Evolutionary conservation across 30 jellyfish, hydroid and myxozoan species (phyloP).

Genomic region (Pseudorhiza aurosa): DNA sequence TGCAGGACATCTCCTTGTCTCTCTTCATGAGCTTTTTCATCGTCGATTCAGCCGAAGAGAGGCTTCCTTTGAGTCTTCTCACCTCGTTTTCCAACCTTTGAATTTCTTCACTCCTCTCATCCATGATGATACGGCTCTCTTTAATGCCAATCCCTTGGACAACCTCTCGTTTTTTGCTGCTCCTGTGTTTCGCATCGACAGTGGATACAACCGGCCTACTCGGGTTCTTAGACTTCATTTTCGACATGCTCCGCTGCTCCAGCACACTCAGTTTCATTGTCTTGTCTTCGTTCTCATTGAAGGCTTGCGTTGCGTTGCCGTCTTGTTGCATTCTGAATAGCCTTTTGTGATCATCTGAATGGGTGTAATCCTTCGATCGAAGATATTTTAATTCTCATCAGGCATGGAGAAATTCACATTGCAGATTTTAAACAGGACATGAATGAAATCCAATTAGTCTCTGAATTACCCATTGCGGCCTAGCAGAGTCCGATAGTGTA

Average conservation of each 20-base stretch:
- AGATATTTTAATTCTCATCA: too few relatives aligned
- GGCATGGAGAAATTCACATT: too few relatives aligned
- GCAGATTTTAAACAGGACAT: too few relatives aligned
- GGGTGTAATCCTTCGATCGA: too few relatives aligned
- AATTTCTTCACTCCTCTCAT: conserved; percentile 41
- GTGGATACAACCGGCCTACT: conserved; percentile 72
- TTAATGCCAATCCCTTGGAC: conserved; percentile 26
- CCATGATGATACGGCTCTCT: conserved; percentile 7
- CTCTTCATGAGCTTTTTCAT: conserved; percentile 67
- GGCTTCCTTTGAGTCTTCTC: conserved; percentile 72
- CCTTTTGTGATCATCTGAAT: not conserved
- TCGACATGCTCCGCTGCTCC: conserved; percentile 59
- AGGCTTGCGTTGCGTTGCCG: conserved; percentile 39
- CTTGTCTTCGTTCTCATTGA: conserved; percentile 3
- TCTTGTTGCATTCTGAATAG: too few relatives aligned
- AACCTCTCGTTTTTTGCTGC: conserved; percentile 3
- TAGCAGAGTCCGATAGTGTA: too few relatives aligned
- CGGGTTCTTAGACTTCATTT: conserved; percentile 20
- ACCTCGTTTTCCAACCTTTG: conserved; percentile 76
- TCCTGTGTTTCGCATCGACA: conserved; percentile 31
- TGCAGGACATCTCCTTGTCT: conserved; percentile 80
- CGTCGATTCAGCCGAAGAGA: conserved; percentile 77
- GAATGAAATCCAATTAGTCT: too few relatives aligned
- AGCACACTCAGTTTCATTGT: not conserved
- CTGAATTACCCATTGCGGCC: too few relatives aligned